Conservation (phyloP, 2,888 invertebrate genomes). For the Hetaerina titia region DNA sequence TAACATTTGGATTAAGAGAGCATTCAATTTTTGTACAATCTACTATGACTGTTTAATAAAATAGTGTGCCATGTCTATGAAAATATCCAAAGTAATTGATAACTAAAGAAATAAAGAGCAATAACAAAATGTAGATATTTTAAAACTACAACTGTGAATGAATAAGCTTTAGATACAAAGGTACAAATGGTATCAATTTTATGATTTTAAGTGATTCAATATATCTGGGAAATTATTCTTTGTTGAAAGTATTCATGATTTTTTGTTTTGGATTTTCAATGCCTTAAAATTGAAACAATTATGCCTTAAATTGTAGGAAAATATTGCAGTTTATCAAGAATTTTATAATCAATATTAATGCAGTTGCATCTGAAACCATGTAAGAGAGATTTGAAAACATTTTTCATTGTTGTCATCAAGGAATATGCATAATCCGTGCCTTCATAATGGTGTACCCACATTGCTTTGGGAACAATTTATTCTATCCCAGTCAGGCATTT, state of each 20-base stretch:
- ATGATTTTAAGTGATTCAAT: background rate
- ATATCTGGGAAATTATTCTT: background rate
- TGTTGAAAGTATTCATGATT: background rate
- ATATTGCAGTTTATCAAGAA: background rate
- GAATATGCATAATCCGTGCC: background rate
- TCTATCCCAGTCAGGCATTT: background rate
- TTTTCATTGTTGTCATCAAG: background rate
- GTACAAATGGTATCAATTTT: background rate
- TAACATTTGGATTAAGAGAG: background rate
- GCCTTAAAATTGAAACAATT: background rate
- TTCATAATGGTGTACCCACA: background rate
- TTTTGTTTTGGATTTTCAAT: background rate
- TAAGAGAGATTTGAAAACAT: background rate
- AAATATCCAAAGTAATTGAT: background rate
- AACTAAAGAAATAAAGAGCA: background rate
- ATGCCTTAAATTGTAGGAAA: conserved; percentile 15
- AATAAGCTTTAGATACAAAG: background rate
- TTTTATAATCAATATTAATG: background rate
- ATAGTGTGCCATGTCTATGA: background rate
- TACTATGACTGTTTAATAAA: background rate
- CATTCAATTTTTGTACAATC: background rate
- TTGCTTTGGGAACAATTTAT: background rate
- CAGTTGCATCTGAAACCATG: background rate
- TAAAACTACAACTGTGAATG: background rate
- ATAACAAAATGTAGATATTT: conserved; percentile 31